Evolutionary conservation across 1,140 invertebrate genomes (phyloP), one percentile per base, ranked within the genome.

Genomic region (Trichogramma pretiosum): DNA sequence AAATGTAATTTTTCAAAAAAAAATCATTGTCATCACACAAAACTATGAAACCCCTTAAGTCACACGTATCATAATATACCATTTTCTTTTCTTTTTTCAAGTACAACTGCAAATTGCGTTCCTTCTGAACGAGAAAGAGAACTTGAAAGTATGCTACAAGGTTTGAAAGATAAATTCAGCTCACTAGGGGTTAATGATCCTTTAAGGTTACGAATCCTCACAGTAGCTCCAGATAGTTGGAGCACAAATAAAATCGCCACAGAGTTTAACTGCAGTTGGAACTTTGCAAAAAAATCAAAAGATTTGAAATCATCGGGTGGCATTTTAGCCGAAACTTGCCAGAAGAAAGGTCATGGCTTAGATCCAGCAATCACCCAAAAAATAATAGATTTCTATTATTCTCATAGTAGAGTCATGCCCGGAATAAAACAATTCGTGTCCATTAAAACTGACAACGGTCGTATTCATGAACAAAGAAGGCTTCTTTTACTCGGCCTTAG

Each of bases 151-250:
- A 44, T 44, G 42, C 21, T 44, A 19, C 24, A 18, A 19, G 42
- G 30, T 33, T 44, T 44, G 8, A 33, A 34, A 44, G 26, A 44
- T 21, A 44, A 44, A 44, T 44, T 33, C 30, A 28, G 17, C 7
- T 18, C 26, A 4, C 23, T 33, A 17, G 19, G 2, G 11, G 17
- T 21, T 33, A 34, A 21, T 34, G 42, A 44, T 44, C 30, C 42
- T 14, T 34, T 44, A 14, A 44, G 28, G 22, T 33, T 44, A 13
- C 28, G 42, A 7, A 44, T 44, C 16, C 32, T 44, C n/a, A 44
- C 42, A 3, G 30, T 44, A 33, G 26, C 30, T 19, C 42, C 28
- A 34, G 14, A 33, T n/a, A 4, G 17, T 24, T 44, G 42, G 42
- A 44, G 28, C 34, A 16, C 16, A 11, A 17, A 22, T 33, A 33